Evolutionary conservation across 2,113 vertebrate genomes (phyloP).

Genomic region (Crotophaga sulcirostris): DNA sequence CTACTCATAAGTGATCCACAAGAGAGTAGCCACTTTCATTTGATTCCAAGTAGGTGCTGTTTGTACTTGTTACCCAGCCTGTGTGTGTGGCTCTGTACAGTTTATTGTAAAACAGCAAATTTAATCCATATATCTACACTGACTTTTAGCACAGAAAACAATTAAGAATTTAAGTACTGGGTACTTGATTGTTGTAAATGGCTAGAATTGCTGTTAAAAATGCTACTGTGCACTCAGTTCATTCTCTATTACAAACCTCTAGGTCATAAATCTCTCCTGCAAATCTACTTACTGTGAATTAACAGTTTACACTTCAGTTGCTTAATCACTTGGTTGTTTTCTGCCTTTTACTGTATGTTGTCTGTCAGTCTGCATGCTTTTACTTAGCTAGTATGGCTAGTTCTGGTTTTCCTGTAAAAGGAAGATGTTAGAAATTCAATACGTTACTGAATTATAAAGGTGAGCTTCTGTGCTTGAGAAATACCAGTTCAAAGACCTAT

Average conservation of each 20-base stretch:
- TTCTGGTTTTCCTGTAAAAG: not conserved
- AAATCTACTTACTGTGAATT: not conserved
- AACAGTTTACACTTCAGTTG: not conserved
- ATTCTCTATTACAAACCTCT: not conserved
- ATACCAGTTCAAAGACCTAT: not conserved
- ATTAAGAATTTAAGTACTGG: not conserved
- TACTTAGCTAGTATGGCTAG: not conserved
- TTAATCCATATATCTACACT: not conserved
- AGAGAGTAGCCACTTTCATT: not conserved
- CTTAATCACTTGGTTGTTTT: not conserved
- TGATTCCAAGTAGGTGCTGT: not conserved
- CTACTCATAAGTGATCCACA: not conserved
- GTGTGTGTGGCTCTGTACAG: not conserved
- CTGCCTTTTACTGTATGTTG: not conserved
- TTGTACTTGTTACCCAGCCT: not conserved
- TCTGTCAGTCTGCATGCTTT: not conserved
- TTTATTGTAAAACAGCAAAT: not conserved
- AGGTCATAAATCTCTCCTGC: not conserved
- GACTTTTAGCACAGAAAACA: not conserved
- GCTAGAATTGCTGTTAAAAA: not conserved
- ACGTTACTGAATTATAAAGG: not conserved
- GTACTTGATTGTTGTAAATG: not conserved
- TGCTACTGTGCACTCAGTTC: not conserved
- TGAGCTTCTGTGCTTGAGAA: not conserved
- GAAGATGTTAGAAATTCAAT: not conserved